Base-by-base conservation (phyloP, 1,140 invertebrate genomes). In the Neotoxoptera formosana region DNA sequence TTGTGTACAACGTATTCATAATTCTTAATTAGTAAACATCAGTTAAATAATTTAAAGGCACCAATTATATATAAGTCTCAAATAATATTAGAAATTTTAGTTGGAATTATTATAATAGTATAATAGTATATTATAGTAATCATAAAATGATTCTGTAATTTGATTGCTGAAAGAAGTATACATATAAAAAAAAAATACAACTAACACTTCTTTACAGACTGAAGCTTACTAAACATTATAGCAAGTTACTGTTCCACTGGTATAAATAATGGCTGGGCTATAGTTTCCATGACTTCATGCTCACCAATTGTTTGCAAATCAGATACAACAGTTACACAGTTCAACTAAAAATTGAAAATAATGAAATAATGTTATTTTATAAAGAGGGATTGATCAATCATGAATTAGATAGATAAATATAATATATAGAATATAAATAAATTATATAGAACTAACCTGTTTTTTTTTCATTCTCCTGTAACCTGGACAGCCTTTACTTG, bases 251-350 rank as follows among this genome's bases (percentile, higher is more conserved):
- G 51, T 56, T 41, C 34, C 8, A 36, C 34, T 14, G 8, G 23
- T 41, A 41, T 56, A 30, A 89, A 41, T 56, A 91, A 76, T 9
- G 90, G 60, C 76, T 91, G 90, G n/a, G 90, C 9, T 34, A 91
- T 34, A 2, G 45, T 91, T 91, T 91, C 90, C 90, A 91, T 91
- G 7, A 91, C 41, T 91, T 91, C 90, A 4, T 91, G 36, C 47
- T 91, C 90, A n/a, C 90, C 20, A 76, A 91, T 91, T n/a, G 90
- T 91, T 91, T 91, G 90, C 34, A 91, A n/a, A 76, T 91, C 90
- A 45, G 67, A 91, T 8, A 91, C 90, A 23, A 91, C 60, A n/a
- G 90, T 76, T 34, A 91, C 90, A 76, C 90, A 91, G 14, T 91
- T 91, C 21, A 91, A 76, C 90, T 91, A 34, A 76, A 91, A 48